phyloP scores from a whole-genome alignment of 2,797 vertebrate genomes.

The Natrix natrix region DNA sequence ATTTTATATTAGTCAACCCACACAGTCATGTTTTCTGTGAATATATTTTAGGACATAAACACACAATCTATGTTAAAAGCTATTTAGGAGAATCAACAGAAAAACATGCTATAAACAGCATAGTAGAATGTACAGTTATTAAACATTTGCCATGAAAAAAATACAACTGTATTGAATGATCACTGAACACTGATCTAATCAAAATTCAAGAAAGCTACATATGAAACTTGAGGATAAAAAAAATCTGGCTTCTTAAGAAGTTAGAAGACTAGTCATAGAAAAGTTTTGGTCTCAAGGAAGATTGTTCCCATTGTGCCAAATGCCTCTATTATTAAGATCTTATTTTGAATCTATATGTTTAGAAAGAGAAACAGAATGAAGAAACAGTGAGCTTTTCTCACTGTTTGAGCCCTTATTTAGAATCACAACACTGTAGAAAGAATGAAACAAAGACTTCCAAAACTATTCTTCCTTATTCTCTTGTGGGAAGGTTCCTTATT shows the following conservation, averaged over 20 bases:
- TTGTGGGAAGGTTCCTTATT: neutral
- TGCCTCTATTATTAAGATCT: neutral
- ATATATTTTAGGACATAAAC: neutral
- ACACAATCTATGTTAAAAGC: neutral
- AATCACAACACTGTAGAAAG: neutral
- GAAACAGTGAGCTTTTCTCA: neutral
- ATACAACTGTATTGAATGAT: neutral
- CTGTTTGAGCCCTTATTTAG: neutral
- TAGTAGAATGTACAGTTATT: neutral
- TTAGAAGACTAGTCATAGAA: neutral
- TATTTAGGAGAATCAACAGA: neutral
- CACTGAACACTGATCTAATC: neutral
- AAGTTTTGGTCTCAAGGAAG: neutral
- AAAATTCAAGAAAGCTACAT: neutral
- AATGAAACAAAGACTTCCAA: neutral
- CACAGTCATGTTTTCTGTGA: neutral
- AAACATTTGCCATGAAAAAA: neutral
- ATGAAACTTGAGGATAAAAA: neutral
- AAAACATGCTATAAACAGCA: neutral
- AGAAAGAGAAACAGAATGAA: neutral
- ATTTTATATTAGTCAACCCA: neutral
- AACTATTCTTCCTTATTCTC: neutral
- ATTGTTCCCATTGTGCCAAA: neutral
- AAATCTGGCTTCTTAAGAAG: neutral
- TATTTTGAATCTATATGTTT: neutral